Evolutionary conservation across 2,113 vertebrate genomes (phyloP).

Genomic region (Pelodiscus sinensis): DNA sequence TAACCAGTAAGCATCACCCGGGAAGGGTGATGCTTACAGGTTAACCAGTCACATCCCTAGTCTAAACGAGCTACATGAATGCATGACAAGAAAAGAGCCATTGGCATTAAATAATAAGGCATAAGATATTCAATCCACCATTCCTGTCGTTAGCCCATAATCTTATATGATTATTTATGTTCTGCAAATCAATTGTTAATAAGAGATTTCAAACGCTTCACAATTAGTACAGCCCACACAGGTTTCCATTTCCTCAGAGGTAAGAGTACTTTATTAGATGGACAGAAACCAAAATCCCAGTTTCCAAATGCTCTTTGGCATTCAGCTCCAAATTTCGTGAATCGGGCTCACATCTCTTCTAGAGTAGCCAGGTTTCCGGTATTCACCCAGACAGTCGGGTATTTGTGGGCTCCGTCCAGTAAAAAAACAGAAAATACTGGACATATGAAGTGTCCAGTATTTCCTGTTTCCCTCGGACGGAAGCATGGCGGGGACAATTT

Average conservation of each 20-base stretch:
- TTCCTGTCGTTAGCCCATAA: neutral
- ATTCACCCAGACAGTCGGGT: too few relatives aligned
- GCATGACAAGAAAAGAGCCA: neutral
- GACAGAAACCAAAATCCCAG: conserved; percentile 35
- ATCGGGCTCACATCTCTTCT: too few relatives aligned
- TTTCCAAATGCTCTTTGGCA: conserved; percentile 5
- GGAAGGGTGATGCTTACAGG: too few relatives aligned
- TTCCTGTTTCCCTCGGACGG: too few relatives aligned
- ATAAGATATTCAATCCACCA: neutral
- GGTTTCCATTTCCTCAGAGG: neutral
- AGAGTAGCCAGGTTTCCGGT: too few relatives aligned
- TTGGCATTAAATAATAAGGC: neutral
- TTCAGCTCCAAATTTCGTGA: neutral
- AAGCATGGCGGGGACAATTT: too few relatives aligned
- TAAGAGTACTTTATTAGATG: conserved; percentile 40
- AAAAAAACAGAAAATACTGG: too few relatives aligned
- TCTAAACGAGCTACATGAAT: neutral
- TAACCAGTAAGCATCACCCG: too few relatives aligned
- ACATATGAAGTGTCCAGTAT: too few relatives aligned
- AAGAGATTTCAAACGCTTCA: conserved; percentile 11
- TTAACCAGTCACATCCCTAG: too few relatives aligned
- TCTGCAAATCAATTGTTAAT: neutral
- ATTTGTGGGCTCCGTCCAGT: too few relatives aligned
- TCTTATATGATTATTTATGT: neutral
- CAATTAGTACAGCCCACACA: conserved; percentile 7